Conservation (phyloP, 2,797 vertebrate genomes). For the Syngnathus rostellatus region DNA sequence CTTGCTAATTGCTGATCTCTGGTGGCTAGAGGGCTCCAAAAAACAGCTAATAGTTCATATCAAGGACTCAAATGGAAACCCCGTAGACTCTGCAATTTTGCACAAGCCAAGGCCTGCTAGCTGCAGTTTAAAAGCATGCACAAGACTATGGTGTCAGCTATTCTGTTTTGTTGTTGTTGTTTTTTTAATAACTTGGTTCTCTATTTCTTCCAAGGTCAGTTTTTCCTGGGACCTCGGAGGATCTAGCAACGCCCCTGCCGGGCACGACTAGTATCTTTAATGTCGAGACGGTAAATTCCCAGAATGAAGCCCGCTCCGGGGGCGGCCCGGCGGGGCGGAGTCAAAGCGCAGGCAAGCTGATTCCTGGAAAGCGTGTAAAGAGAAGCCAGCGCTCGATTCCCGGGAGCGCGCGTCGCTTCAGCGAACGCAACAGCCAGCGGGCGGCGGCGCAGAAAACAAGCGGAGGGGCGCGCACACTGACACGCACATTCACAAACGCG, state of each 20-base stretch:
- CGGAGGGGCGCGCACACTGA: neutral
- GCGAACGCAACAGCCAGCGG: conserved; percentile 25
- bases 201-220: neutral
- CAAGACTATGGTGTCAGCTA: neutral
- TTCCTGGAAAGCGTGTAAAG: conserved; percentile 67
- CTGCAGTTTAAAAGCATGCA: too few species aligned
- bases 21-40: neutral
- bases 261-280: conserved; percentile 59
- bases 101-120: neutral
- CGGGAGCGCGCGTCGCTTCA: conserved; percentile 47
- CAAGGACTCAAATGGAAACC: neutral
- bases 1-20: neutral
- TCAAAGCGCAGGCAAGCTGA: conserved; percentile 32
- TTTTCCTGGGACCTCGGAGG: neutral
- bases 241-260: neutral
- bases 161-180: too few species aligned
- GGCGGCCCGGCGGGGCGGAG: conserved; percentile 60
- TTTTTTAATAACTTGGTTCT: too few species aligned
- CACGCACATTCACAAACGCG: neutral
- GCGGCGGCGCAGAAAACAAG: neutral
- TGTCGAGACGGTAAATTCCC: conserved; percentile 62
- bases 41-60: neutral
- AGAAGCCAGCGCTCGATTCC: conserved; percentile 60
- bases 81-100: neutral
- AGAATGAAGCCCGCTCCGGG: conserved; percentile 53